These are phyloP conservation scores for Ormyrus thymus DNA, from an alignment of 2,888 invertebrate genomes.

Conservation along the genomic window DNA sequence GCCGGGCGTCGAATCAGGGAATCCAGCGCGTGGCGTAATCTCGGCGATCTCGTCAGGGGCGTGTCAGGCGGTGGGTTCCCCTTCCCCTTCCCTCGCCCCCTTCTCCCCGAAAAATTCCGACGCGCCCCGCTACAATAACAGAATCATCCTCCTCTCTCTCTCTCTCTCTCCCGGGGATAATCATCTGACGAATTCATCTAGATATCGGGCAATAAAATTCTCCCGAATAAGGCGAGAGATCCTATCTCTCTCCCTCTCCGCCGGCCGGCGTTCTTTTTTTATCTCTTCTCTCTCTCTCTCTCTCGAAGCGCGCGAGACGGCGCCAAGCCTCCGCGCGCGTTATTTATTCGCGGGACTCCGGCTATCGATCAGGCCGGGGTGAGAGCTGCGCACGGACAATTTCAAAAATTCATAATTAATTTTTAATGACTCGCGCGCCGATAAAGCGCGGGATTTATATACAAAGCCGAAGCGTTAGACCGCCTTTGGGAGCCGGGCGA, in stretches of 20 bases:
- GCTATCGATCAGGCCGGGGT: conserved; percentile 44
- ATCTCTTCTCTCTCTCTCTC: conserved; percentile 38
- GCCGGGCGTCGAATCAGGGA: conserved; percentile 44
- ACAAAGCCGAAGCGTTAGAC: no score
- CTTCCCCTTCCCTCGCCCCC: conserved; percentile 22
- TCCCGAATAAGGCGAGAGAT: conserved; percentile 38
- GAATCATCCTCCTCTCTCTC: neutral
- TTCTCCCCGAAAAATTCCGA: conserved; percentile 37
- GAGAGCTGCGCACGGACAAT: no score
- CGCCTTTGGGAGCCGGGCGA: no score
- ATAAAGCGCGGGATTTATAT: no score
- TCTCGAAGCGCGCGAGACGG: neutral
- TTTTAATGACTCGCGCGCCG: conserved; percentile 20
- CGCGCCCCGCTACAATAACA: neutral
- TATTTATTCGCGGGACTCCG: conserved; percentile 41
- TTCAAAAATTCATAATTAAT: conserved; percentile 40
- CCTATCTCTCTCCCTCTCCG: conserved; percentile 56
- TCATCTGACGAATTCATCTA: conserved; percentile 73
- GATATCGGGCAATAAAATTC: conserved; percentile 73
- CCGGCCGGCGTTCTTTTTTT: conserved; percentile 37
- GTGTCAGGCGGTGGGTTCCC: conserved; percentile 62
- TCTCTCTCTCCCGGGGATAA: conserved; percentile 61
- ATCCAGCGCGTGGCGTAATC: conserved; percentile 57
- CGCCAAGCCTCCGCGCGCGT: neutral
- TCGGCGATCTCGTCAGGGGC: conserved; percentile 63